Percentiles rank a stretch among this genome's conserved stretches.
These are phyloP conservation scores for Colostygia pectinataria DNA, from an alignment of 2,888 invertebrate species.

Conservation along the genomic window DNA sequence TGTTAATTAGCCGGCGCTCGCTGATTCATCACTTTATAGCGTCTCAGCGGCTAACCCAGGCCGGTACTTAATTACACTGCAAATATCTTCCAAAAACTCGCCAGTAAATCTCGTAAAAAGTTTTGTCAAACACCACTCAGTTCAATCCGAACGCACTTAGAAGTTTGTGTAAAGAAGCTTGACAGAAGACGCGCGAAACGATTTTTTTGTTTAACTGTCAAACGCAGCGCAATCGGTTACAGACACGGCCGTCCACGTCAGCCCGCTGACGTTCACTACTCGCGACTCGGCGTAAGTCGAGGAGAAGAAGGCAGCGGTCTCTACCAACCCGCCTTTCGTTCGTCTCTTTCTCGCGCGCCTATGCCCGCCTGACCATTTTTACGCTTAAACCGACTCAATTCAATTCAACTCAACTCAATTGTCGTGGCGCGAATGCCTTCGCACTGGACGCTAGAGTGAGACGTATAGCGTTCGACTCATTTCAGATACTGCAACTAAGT, in stretches of 20 bases:
- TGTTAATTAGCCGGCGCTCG: slow-evolving; percentile 79
- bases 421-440: slow-evolving; percentile 80
- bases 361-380: slow-evolving; percentile 80
- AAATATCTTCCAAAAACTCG: slow-evolving; percentile 51
- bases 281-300: slow-evolving; percentile 79
- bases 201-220: slow-evolving; percentile 68
- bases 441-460: slow-evolving; percentile 80
- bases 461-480: slow-evolving; percentile 66
- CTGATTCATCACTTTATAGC: slow-evolving; percentile 81
- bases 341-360: slow-evolving; percentile 77
- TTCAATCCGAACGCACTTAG: slow-evolving; percentile 60
- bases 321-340: slow-evolving; percentile 80
- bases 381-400: slow-evolving; percentile 82
- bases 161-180: slow-evolving; percentile 67
- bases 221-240: slow-evolving; percentile 57
- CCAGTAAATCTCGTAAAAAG: slow-evolving; percentile 45
- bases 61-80: slow-evolving; percentile 69
- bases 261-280: slow-evolving; percentile 79
- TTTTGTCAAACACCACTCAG: slow-evolving; percentile 49
- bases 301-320: slow-evolving; percentile 82
- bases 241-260: slow-evolving; percentile 75
- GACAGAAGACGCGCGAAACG: slow-evolving; percentile 71
- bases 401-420: slow-evolving; percentile 83
- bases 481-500: slow-evolving; percentile 51
- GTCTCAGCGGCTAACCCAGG: slow-evolving; percentile 72